Conservation (phyloP, 1,140 invertebrate species). For the Ostrea denselamellosa region DNA sequence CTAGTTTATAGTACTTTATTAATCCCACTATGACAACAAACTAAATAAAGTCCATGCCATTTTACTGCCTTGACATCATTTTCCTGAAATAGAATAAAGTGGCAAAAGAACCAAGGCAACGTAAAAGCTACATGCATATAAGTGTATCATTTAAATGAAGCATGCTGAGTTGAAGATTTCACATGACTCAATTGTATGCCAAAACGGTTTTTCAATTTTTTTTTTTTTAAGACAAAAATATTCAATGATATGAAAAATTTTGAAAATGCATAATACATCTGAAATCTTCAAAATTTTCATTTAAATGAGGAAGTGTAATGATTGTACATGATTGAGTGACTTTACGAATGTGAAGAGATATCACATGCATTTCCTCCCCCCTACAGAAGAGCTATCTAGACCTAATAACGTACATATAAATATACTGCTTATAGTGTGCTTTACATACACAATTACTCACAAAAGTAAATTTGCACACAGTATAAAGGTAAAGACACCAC, state of each 20-base stretch:
- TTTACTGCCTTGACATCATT: background rate
- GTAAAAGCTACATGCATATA: background rate
- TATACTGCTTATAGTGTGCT: constrained; percentile 1
- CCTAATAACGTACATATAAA: background rate
- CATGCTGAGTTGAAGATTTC: constrained; percentile 25
- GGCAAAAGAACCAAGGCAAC: background rate
- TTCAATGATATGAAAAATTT: background rate
- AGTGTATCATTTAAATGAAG: constrained; percentile 16
- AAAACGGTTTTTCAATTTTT: no score
- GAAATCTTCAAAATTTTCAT: constrained; percentile 21
- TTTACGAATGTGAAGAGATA: background rate
- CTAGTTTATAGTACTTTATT: background rate
- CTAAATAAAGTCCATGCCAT: background rate
- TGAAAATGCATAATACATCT: background rate
- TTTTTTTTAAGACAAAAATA: no score
- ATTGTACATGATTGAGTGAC: background rate
- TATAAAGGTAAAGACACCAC: constrained; percentile 79
- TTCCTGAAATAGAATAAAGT: background rate
- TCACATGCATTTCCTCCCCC: background rate
- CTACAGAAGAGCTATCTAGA: constrained; percentile 18
- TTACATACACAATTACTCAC: constrained; percentile 67
- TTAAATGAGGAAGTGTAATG: background rate
- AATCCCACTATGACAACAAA: background rate
- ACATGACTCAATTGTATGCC: background rate
- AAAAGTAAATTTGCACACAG: constrained; percentile 76